phyloP scores from a whole-genome alignment of 2,113 vertebrate genomes.

The Pycnonotus jocosus region DNA sequence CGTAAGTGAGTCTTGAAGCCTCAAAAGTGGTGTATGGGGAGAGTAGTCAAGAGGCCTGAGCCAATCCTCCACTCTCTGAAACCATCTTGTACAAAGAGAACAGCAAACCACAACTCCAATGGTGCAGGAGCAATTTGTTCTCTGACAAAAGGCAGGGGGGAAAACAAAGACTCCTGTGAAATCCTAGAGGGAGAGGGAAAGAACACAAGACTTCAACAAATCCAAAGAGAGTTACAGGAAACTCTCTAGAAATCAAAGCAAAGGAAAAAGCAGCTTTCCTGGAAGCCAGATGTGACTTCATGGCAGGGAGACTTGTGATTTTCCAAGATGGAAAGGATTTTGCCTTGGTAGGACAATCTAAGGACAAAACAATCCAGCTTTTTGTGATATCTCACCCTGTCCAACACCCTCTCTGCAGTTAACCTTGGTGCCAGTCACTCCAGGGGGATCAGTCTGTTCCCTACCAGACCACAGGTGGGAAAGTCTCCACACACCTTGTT shows the following conservation, averaged over 20 bases:
- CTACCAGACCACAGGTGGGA: background rate
- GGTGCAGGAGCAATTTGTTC: background rate
- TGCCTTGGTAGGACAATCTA: background rate
- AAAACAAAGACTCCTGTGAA: background rate
- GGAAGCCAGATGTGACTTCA: background rate
- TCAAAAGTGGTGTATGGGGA: background rate
- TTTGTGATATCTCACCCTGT: background rate
- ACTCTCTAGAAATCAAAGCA: background rate
- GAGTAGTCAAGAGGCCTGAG: background rate
- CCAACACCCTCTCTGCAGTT: background rate
- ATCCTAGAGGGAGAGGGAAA: background rate
- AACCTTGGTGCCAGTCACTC: background rate
- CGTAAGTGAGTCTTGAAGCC: constrained; percentile 5
- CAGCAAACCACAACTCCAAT: background rate
- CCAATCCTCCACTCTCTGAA: background rate
- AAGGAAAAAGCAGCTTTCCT: background rate
- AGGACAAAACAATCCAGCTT: background rate
- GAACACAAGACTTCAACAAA: background rate
- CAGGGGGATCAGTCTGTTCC: background rate
- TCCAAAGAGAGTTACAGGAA: background rate
- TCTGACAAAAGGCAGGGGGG: background rate
- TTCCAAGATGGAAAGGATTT: background rate
- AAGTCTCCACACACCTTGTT: background rate
- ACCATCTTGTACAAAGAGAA: background rate
- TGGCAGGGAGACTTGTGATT: background rate